Base-by-base conservation (phyloP, 2,797 vertebrate species). In the Sebastes hubbsi region DNA sequence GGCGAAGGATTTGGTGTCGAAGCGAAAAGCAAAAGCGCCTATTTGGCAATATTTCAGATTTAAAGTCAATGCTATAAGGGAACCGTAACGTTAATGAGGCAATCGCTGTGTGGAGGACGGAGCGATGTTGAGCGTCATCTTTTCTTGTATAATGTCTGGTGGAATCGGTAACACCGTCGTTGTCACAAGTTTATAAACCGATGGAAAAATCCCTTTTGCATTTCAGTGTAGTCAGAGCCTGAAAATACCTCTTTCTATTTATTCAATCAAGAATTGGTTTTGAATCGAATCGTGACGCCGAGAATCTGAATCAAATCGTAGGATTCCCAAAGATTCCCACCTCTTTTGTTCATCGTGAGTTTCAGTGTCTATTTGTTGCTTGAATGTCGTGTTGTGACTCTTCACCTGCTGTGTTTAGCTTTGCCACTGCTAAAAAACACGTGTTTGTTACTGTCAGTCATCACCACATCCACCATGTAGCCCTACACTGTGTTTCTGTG, bases 401-500 rank as follows among this genome's bases (percentile, higher is more conserved):
- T 34, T 49, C 52, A n/a, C 34, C 67, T 60, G 61, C 62, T 22
- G 34, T 49, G 32, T 63, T 13, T 13, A 63, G 18, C 30, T 36
- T 18, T 22, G 13, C 25, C 7, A 2, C 24, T 34, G n/a, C 64
- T 56, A 42, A 42, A 46, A 46, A 1, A 66, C 6, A 67, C 63
- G 2, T 14, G 49, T 52, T 4, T n/a, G 49, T 52, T 52, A n/a
- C 49, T 5, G 46, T 75, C n/a, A 3, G 11, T 56, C 60, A 6
- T 72, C 70, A 30, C 62, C 61, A 67, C 59, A 22, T 22, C 46
- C 55, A 25, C 72, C 29, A 4, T 0, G 29, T n/a, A n/a, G 56
- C 59, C 22, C 29, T 25, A 0, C 63, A 5, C 72, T 52, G 62
- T 82, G 68, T 88, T n/a, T 75, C 22, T 78, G 62, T 87, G 30